Base-by-base conservation (phyloP, 2,113 vertebrate species). In the Corythornis cristatus region DNA sequence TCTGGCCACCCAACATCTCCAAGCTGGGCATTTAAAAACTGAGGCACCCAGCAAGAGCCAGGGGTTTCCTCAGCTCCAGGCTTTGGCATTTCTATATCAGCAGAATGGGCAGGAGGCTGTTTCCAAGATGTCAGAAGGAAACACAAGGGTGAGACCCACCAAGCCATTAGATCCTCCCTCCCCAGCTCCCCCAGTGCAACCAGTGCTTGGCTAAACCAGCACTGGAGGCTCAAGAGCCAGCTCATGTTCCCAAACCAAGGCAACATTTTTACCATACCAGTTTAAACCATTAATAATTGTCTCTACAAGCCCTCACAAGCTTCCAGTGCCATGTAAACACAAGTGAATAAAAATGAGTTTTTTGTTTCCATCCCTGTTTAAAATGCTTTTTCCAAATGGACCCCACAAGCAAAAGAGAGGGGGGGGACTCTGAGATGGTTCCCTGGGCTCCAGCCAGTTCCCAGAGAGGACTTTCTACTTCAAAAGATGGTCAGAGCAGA, bases 301-400 rank as follows among this genome's bases (percentile, higher is more conserved):
- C 84, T 79, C 28, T 6, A 8, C 79, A 86, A 82, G 88, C 48
- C 56, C 54, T 81, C 43, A 8, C 85, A 42, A 60, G 72, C 51
- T 57, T 72, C 72, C 76, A 54, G 3, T 1, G 8, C 53, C 86
- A 54, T 90, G 73, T 95, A 97, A 96, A 97, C 92, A 90, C 26
- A 64, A 86, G 15, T 62, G 91, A 95, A 94, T 88, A 88, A 72
- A 77, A 96, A 93, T 83, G 35, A 65, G 81, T 88, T 89, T 84
- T 89, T 89, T 37, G 37, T 88, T 88, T 72, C 93, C 83, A 42
- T 75, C 48, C 4, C 61, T 95, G 91, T 95, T 95, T 95, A 86
- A 95, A 95, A 80, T 54, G 75, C 42, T 71, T 83, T 90, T 61
- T 73, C 94, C 54, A 91, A 94, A 87, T 5, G 64, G 72, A 50